Base-by-base conservation (phyloP, 2,888 invertebrate species). In the Cremastobaeus sp. region DNA sequence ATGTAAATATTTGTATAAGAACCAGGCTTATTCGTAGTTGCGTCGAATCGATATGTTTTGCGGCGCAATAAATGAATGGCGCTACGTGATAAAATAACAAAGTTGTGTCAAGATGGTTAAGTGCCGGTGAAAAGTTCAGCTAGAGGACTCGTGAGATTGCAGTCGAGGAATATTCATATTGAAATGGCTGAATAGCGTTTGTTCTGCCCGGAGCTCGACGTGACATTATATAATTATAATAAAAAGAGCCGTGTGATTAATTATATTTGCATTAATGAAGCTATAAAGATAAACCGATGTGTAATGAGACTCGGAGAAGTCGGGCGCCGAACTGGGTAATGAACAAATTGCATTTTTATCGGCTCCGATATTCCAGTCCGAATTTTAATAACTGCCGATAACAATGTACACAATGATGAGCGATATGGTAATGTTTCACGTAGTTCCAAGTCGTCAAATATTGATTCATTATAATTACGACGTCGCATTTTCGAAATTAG, bases 221-320 rank as follows among this genome's bases (percentile, higher is more conserved):
- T 11, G 39, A 25, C 30, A 64, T 64, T 64, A 64, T 28, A 15
- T 64, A 64, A 64, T 64, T 52, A 5, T 50, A 39, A 34, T 18
- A 48, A 48, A 48, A 48, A 48, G 12, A 5, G 18, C 43, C 14
- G 25, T 21, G 34, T 64, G 64, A 64, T 64, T 52, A 43, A 64
- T 64, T 52, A 52, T 64, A 35, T 64, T 64, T 64, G 45, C 64
- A 52, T 43, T 52, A 52, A 64, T 35, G 64, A 64, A 64, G 64
- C 52, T 25, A 50, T 62, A 52, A 50, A 50, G 50, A 60, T 50
- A 52, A 50, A 43, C 21, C 20, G 21, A 15, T 9, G 43, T 15
- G 50, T 34, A 62, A 62, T 62, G 34, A 43, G 25, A 34, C n/a
- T 12, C n/a, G 18, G 21, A 62, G 41, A 62, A 52, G 50, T 32